phyloP scores from a whole-genome alignment of 2,888 invertebrate genomes.

The Limnephilus lunatus region DNA sequence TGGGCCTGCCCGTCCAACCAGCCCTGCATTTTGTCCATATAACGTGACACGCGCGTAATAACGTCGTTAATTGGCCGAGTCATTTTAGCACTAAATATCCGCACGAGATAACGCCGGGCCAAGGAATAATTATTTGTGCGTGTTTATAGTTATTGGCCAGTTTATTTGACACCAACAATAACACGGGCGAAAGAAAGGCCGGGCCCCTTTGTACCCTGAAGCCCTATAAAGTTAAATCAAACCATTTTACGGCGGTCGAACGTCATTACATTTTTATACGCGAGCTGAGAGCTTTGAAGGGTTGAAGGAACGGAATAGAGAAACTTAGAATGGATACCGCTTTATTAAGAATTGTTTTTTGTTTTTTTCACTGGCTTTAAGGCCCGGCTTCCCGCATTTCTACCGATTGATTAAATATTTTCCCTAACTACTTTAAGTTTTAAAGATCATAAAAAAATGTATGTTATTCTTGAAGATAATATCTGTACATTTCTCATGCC shows the following conservation, averaged over 20 bases:
- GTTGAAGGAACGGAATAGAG: background rate
- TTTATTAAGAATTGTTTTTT: background rate
- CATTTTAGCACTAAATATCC: slow-evolving; percentile 46
- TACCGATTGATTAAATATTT: no score
- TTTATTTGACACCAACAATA: slow-evolving; percentile 64
- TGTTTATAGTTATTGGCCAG: slow-evolving; percentile 64
- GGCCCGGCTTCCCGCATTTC: no score
- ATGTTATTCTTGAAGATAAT: no score
- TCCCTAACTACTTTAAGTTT: no score
- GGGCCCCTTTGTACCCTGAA: slow-evolving; percentile 57
- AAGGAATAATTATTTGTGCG: slow-evolving; percentile 64
- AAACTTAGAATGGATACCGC: background rate
- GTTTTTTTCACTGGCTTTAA: no score
- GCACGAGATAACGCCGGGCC: slow-evolving; percentile 52
- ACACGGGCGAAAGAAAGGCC: slow-evolving; percentile 53
- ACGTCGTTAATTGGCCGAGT: slow-evolving; percentile 42
- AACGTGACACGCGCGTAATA: slow-evolving; percentile 45
- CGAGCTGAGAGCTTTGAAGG: background rate
- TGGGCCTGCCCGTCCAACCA: background rate
- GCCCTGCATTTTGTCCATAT: slow-evolving; percentile 16
- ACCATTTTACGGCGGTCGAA: slow-evolving; percentile 57
- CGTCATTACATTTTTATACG: slow-evolving; percentile 41
- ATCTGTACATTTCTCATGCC: no score
- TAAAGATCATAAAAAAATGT: no score
- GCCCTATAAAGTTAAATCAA: slow-evolving; percentile 65